These are phyloP conservation scores for Anseranas semipalmata DNA, from an alignment of 2,113 vertebrate species.

Conservation along the genomic window DNA sequence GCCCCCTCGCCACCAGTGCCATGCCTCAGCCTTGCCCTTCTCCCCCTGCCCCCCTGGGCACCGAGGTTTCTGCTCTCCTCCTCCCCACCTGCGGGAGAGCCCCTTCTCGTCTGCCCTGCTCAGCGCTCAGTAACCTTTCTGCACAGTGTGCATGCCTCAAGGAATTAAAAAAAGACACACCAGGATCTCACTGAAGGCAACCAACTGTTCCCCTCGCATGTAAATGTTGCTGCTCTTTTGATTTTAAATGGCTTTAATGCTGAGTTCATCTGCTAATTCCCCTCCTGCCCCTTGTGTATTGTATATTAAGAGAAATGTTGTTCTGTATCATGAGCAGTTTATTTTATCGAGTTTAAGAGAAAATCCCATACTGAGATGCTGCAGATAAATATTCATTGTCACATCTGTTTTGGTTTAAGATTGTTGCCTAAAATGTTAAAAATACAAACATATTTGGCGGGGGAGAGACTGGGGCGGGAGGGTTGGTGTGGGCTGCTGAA, in stretches of 20 bases:
- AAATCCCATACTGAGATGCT: conserved; percentile 73
- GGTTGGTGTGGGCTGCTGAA: neutral
- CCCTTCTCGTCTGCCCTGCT: neutral
- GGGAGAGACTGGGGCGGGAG: conserved; percentile 27
- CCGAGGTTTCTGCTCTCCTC: neutral
- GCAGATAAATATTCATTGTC: conserved; percentile 77
- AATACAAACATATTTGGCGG: conserved; percentile 69
- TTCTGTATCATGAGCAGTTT: conserved; percentile 71
- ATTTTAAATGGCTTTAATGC: conserved; percentile 65
- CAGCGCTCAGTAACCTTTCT: neutral
- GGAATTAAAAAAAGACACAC: neutral
- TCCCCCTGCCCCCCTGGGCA: neutral
- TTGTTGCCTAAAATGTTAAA: conserved; percentile 74
- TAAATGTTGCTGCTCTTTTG: conserved; percentile 69
- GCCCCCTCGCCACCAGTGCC: neutral
- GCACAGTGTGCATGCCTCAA: neutral
- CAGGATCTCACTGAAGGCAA: conserved; percentile 49
- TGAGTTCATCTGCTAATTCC: conserved; percentile 69
- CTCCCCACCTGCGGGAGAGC: neutral
- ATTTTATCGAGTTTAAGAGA: conserved; percentile 73
- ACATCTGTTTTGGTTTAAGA: conserved; percentile 74
- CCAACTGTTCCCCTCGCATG: conserved; percentile 49
- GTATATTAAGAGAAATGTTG: conserved; percentile 68
- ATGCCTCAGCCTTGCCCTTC: neutral
- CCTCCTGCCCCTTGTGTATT: conserved; percentile 61